Conservation (phyloP, 2,888 invertebrate species). For the Limnephilus marmoratus region DNA sequence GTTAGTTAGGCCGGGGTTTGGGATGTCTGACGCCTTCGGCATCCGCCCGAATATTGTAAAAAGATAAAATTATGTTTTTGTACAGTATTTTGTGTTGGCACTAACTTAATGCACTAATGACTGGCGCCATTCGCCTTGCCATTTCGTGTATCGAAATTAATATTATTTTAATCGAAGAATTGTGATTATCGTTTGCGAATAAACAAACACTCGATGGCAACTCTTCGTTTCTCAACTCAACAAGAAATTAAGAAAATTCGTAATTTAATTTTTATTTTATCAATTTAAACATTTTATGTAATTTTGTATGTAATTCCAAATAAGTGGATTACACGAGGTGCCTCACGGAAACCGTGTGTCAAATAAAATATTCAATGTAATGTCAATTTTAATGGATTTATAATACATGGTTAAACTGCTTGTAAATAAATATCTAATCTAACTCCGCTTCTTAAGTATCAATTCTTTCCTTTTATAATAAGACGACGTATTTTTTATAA, state of each 20-base stretch:
- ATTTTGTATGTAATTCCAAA: background rate
- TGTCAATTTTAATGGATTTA: slow-evolving; percentile 11
- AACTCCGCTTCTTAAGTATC: background rate
- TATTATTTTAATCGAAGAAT: slow-evolving; percentile 24
- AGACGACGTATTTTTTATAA: background rate
- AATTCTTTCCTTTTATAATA: background rate
- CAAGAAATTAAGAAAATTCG: background rate
- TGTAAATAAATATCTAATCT: slow-evolving; percentile 9
- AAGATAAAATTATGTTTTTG: slow-evolving; percentile 24
- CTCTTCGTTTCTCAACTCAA: background rate
- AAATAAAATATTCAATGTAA: background rate
- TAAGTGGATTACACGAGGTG: background rate
- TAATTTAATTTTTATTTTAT: background rate
- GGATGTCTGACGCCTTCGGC: slow-evolving; percentile 60
- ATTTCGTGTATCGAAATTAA: background rate
- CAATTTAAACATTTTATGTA: background rate
- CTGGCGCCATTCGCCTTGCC: slow-evolving; percentile 3
- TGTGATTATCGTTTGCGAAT: background rate
- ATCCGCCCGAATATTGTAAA: slow-evolving; percentile 56
- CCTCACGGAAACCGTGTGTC: background rate
- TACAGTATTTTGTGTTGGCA: slow-evolving; percentile 30
- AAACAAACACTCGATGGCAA: background rate
- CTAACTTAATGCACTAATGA: slow-evolving; percentile 2
- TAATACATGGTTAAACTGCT: background rate
- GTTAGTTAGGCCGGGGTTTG: slow-evolving; percentile 59